Evolutionary conservation across 2,113 vertebrate genomes (phyloP), one percentile per base, ranked within the genome.

Genomic region (Lontra canadensis): DNA sequence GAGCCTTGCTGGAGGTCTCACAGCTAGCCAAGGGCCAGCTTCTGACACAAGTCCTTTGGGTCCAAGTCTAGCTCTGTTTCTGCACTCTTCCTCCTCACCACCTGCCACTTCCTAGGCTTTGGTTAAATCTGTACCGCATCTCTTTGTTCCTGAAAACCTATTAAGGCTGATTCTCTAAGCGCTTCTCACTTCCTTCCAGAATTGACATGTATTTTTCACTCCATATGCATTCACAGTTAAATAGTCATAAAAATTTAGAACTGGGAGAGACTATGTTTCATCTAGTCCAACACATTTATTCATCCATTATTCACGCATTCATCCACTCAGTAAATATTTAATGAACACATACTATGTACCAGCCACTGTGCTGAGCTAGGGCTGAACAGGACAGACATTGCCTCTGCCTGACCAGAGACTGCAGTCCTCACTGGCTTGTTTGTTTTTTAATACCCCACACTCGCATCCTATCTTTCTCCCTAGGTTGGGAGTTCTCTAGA

Each of bases 241-340:
- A 79, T n/a, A 61, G 8, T 17, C 57, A 78, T 81, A 87, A 74
- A 86, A 94, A 79, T 49, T 86, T 67, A 88, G 23, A 93, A 0
- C 26, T 82, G 31, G 23, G 26, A 78, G 34, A 81, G 20, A 55
- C 23, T 39, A 13, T 69, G 52, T 31, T 93, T 49, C 59, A 73
- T 81, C 34, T 63, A 79, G 25, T 74, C 17, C 49, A 83, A 47
- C 69, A 61, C 26, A 10, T 71, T 90, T 52, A 65, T 92, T 61
- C 61, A 73, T 86, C 11, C 17, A 80, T 59, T 93, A 78, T 73
- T 93, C 34, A 67, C 49, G 25, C 8, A 65, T 78, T 94, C 29
- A 88, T 57, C 42, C 36, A 81, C 26, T 88, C 44, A 87, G 25
- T 71, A 86, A 92, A 73, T 80, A 63, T 42, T 95, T 95, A 91